Percentiles rank a stretch among this genome's conserved stretches.
Conservation (phyloP, 2,888 invertebrate species). For the Arrhopalites spinosus region DNA sequence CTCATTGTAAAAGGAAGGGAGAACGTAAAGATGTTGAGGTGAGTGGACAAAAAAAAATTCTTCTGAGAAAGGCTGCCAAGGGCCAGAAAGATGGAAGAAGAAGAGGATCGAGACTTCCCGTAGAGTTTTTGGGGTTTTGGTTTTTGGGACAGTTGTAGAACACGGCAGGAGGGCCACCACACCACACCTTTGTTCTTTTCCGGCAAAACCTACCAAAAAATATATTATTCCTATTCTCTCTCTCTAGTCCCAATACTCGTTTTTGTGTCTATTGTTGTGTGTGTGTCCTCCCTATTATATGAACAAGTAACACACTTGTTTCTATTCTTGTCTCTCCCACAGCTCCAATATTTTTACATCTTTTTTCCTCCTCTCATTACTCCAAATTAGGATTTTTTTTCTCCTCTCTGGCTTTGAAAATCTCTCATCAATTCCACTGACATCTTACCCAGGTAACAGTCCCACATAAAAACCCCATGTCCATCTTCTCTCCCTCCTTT, state of each 20-base stretch:
- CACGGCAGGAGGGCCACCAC: constrained; percentile 54
- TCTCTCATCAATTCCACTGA: constrained; percentile 9
- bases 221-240: constrained; percentile 45
- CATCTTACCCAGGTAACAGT: background rate
- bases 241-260: constrained; percentile 18
- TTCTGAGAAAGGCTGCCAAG: constrained; percentile 38
- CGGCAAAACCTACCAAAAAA: constrained; percentile 46
- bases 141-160: constrained; percentile 56
- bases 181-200: constrained; percentile 55
- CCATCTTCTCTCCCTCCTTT: no score
- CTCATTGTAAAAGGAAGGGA: constrained; percentile 30
- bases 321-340: no score
- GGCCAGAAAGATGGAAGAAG: constrained; percentile 29
- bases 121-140: constrained; percentile 56
- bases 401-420: background rate
- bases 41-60: constrained; percentile 41
- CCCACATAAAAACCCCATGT: no score
- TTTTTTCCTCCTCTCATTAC: background rate
- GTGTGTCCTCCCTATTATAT: constrained; percentile 2
- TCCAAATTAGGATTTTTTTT: background rate
- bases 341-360: no score
- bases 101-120: constrained; percentile 51
- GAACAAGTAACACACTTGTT: background rate
- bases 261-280: background rate
- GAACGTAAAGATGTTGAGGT: constrained; percentile 21